Base-by-base conservation (phyloP, 2,113 vertebrate species). In the Chunga burmeisteri region DNA sequence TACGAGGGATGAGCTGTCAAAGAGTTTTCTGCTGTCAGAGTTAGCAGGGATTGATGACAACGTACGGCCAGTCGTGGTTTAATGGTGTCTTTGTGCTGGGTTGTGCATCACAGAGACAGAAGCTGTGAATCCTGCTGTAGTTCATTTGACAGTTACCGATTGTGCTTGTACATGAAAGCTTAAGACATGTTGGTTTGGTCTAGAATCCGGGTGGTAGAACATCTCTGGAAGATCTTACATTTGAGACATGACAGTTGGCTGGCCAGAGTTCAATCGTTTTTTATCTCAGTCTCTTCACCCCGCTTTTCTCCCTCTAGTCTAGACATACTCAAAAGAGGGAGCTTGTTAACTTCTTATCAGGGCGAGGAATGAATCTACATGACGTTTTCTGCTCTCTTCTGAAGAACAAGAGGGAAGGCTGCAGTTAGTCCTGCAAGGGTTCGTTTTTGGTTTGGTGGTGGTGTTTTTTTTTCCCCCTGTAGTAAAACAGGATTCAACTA, bases 391-490 rank as follows among this genome's bases (percentile, higher is more conserved):
- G 19, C n/a, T 18, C 56, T 74, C 4, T 46, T 70, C 23, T 71
- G 66, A 50, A 86, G 55, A 65, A 3, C 36, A 65, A 55, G 49
- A 61, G 20, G 3, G 29, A 38, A 84, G 18, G n/a, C 49, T 92
- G 44, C 29, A 63, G 25, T 30, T 0, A 1, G 38, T 50, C 55
- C 10, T 40, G 42, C 30, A 62, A 44, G 44, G 10, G 3, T 58
- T 83, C 25, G 38, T 38, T 38, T 38, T 38, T 38, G 38, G 38
- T 38, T 38, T 38, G 38, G 38, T 38, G 38, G 38, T 38, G 38
- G 38, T 7, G 30, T 0, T 7, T 26, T 0, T 1, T 44, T 27
- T 12, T 11, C 11, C 4, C 13, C 22, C 6, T n/a, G 8, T 38
- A 71, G 75, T 78, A 56, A 71, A 36, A 0, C 16, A 34, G 11